Conservation (phyloP, 2,113 vertebrate species). For the Laterallus jamaicensis region DNA sequence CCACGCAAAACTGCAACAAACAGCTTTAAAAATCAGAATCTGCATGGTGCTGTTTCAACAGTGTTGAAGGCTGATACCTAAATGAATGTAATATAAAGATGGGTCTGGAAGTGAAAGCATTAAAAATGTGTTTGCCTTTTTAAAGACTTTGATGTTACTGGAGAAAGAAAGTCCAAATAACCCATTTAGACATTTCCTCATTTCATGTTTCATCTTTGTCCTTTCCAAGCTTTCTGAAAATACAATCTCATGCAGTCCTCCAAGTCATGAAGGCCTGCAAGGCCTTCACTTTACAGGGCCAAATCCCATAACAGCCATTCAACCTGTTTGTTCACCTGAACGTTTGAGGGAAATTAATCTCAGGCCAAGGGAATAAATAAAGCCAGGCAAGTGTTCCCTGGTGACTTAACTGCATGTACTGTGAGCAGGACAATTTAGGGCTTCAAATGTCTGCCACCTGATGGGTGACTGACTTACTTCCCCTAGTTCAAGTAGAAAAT, state of each 20-base stretch:
- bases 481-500: background rate
- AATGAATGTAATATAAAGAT: background rate
- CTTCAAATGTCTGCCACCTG: background rate
- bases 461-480: background rate
- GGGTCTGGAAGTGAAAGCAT: background rate
- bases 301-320: background rate
- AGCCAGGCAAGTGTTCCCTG: background rate
- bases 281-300: background rate
- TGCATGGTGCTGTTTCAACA: background rate
- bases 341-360: background rate
- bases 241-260: rapidly evolving
- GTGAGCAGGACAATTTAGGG: background rate
- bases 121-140: background rate
- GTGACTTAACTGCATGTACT: background rate
- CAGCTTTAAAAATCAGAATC: background rate
- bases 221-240: background rate
- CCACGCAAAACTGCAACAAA: background rate
- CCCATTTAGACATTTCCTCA: background rate
- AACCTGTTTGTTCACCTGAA: background rate
- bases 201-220: rapidly evolving
- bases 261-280: background rate
- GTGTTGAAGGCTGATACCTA: background rate
- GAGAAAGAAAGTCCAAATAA: background rate
- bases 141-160: background rate
- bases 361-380: background rate